These are phyloP conservation scores for Cetonia aurata DNA, from an alignment of 2,888 invertebrate genomes.

Conservation along the genomic window DNA sequence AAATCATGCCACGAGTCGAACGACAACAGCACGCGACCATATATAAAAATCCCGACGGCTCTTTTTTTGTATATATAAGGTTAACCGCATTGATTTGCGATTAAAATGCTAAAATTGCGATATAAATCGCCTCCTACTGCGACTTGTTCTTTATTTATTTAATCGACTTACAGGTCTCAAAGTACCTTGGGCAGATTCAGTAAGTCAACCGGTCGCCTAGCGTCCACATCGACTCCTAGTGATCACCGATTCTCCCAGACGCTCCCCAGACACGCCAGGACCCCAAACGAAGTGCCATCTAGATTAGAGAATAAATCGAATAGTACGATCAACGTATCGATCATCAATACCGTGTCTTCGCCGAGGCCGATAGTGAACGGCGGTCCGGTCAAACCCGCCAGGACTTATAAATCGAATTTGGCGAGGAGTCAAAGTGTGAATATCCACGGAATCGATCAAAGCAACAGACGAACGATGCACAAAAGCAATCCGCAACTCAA, in stretches of 20 bases:
- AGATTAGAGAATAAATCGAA: slow-evolving; percentile 70
- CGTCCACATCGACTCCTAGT: slow-evolving; percentile 69
- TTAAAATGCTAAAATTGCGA: background rate
- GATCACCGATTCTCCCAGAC: slow-evolving; percentile 76
- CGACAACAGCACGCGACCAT: background rate
- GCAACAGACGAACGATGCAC: slow-evolving; percentile 69
- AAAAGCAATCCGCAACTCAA: slow-evolving; percentile 85
- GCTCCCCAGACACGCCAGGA: slow-evolving; percentile 73
- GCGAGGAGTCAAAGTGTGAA: slow-evolving; percentile 89
- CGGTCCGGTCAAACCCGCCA: slow-evolving; percentile 83
- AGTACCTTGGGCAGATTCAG: slow-evolving; percentile 85
- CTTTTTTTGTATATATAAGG: background rate
- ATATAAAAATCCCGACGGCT: background rate
- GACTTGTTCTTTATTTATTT: too few species aligned
- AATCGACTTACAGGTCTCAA: slow-evolving; percentile 72
- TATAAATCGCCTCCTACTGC: background rate
- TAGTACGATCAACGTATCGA: slow-evolving; percentile 78
- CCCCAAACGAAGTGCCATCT: slow-evolving; percentile 60
- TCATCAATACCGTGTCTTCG: slow-evolving; percentile 69
- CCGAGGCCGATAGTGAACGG: slow-evolving; percentile 61
- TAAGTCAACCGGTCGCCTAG: slow-evolving; percentile 82
- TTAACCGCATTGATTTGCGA: background rate
- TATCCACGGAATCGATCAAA: slow-evolving; percentile 74
- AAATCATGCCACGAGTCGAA: too few species aligned
- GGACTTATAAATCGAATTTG: slow-evolving; percentile 80